A percentile compares a stretch with the other conserved stretches of the same genome.
Evolutionary conservation across 2,888 invertebrate species (phyloP).

Genomic region (Tinea trinotella): DNA sequence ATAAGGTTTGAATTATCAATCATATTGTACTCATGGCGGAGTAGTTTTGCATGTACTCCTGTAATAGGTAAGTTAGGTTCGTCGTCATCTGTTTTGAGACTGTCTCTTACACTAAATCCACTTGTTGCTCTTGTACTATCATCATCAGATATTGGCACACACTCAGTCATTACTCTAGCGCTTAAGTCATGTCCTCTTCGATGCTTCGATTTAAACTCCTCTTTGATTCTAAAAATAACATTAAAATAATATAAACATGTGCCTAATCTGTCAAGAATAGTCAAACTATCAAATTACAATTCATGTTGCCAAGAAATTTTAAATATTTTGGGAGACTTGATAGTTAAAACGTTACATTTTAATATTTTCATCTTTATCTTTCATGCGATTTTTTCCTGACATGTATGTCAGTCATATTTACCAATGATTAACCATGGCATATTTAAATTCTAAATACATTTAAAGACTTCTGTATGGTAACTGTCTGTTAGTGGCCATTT

Average conservation of each 20-base stretch:
- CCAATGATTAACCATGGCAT: too few species aligned
- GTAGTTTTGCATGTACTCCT: conserved; percentile 56
- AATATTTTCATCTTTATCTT: too few species aligned
- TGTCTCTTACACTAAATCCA: conserved; percentile 63
- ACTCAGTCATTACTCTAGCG: conserved; percentile 49
- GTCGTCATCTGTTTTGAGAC: conserved; percentile 65
- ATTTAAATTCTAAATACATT: too few species aligned
- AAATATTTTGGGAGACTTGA: too few species aligned
- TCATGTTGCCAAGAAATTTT: neutral
- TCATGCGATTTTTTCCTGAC: too few species aligned
- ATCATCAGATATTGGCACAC: conserved; percentile 62
- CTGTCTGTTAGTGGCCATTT: too few species aligned
- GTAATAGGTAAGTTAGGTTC: conserved; percentile 61
- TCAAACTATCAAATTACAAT: neutral
- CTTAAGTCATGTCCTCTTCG: conserved; percentile 54
- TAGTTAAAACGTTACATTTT: too few species aligned
- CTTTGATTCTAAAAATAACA: conserved; percentile 27
- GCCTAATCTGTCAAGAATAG: conserved; percentile 2
- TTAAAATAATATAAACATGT: neutral
- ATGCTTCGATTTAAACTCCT: conserved; percentile 38
- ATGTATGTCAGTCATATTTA: too few species aligned
- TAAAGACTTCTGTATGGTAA: too few species aligned
- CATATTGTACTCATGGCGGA: conserved; percentile 61
- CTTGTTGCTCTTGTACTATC: conserved; percentile 65
- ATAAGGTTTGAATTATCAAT: conserved; percentile 65